Base-by-base conservation (phyloP, 2,797 vertebrate species). In the Gallinago nigripennis region DNA sequence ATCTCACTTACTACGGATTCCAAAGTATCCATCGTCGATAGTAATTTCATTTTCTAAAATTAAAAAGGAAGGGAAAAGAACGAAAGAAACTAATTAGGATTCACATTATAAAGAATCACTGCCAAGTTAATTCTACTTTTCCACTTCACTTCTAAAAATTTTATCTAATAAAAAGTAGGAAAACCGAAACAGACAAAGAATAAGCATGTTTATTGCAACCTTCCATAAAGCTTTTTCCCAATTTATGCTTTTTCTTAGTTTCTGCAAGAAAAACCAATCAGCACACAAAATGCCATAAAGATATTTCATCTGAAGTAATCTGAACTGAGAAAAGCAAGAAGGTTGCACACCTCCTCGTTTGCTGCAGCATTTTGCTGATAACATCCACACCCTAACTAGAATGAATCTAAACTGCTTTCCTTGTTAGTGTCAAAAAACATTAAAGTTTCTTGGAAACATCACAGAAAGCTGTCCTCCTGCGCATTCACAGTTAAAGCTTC, bases 1-100 rank as follows among this genome's bases (percentile, higher is more conserved):
- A 71, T 94, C 17, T 96, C 86, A 99, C 99, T 99, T 99, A 99
- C 99, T 98, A 96, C 98, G 98, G 91, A 98, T 91, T 98, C 99
- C 99, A 97, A 99, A 99, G 25, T 98, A 92, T 73, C 99, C 99
- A 31, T 99, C 99, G 1, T 99, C 98, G 78, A 98, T 97, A 91
- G 91, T 94, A 71, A 98, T 97, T 94, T 98, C 95, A 69, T 95
- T 90, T 91, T 97, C 99, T 99, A 98, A 82, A 98, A 98, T 96
- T 94, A 97, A 97, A 97, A 98, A 94, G 94, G 84, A 97, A 84
- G 56, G 95, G 82, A 95, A 87, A 93, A 91, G 57, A 88, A 79
- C 33, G 48, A 88, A 82, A 85, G 85, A 89, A 82, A 61, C 9
- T 64, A 92, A 68, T 97, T 97, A 97, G 82, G 51, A 95, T 71